Base-by-base conservation (phyloP, 2,113 vertebrate genomes). In the Ranitomeya imitator region DNA sequence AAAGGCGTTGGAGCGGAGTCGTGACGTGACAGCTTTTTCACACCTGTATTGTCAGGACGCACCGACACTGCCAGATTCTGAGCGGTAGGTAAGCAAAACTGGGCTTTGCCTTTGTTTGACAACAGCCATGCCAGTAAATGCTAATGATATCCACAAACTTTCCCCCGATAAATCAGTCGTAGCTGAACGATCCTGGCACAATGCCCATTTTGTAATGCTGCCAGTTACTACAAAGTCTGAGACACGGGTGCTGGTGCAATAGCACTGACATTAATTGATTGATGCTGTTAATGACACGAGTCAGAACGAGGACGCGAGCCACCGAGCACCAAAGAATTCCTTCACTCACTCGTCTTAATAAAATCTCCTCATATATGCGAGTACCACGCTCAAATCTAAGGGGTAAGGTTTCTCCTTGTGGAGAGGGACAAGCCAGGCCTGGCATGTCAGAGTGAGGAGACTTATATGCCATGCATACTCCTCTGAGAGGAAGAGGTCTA, bases 21-120 rank as follows among this genome's bases (percentile, higher is more conserved):
- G 19, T n/a, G 65, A 51, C 54, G 67, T 51, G 60, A 81, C 79
- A 23, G 57, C n/a, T 31, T 52, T 59, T 14, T 63, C 73, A 85
- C 87, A 82, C 79, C 74, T 85, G 82, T 45, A 63, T 59, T 45
- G 61, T 37, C 12, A 51, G 4, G 71, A 26, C 7, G 31, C 51
- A 14, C 81, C 15, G 12, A 54, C 16, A 45, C 59, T 84, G 82
- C 60, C 60, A 57, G 82, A 8, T 65, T 79, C 52, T 7, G 51
- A 54, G 60, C 82, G 37, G 45, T 67, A 83, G 76, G 61, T 57
- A 89, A 89, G 82, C 87, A 89, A 89, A 84, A 76, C 87, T 67
- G 61, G 81, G 87, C 73, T 69, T 61, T 78, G 87, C 87, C 87
- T 89, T 89, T 85, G 81, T 89, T 89, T 85, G 82, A 89, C 60